These are phyloP conservation scores for Papilio polytes DNA, from an alignment of 1,140 invertebrate genomes.

Conservation along the genomic window DNA sequence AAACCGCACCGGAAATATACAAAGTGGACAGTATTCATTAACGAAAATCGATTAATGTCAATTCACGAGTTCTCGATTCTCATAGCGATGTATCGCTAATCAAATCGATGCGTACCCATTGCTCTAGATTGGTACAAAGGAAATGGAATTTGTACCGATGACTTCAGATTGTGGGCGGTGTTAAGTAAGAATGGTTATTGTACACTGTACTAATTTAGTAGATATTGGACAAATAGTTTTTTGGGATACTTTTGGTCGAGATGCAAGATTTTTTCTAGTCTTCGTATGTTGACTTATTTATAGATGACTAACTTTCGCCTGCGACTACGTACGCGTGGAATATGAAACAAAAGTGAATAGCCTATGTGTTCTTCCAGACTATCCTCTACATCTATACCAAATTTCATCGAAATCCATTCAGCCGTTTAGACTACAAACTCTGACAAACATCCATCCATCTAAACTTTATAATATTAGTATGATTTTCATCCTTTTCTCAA, in stretches of 20 bases:
- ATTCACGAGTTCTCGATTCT: slow-evolving; percentile 18
- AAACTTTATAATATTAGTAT: too few species aligned
- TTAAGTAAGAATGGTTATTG: background rate
- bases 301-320: too few species aligned
- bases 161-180: slow-evolving; percentile 20
- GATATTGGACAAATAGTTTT: background rate
- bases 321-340: too few species aligned
- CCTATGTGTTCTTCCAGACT: too few species aligned
- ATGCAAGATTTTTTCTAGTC: too few species aligned
- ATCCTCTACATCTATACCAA: too few species aligned
- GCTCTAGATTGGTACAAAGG: slow-evolving; percentile 27
- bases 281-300: too few species aligned
- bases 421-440: too few species aligned
- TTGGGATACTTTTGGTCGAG: background rate
- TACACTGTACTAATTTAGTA: slow-evolving; percentile 25
- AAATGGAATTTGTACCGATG: slow-evolving; percentile 31
- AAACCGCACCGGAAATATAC: background rate
- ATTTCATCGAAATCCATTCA: too few species aligned
- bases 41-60: slow-evolving; percentile 18
- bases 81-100: slow-evolving; percentile 3
- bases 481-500: too few species aligned
- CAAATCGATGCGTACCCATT: slow-evolving; percentile 21
- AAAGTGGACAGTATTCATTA: slow-evolving; percentile 2
- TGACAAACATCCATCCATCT: too few species aligned
- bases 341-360: too few species aligned